Conservation (phyloP, 2,113 vertebrate species). For the Rhipidura dahli region DNA sequence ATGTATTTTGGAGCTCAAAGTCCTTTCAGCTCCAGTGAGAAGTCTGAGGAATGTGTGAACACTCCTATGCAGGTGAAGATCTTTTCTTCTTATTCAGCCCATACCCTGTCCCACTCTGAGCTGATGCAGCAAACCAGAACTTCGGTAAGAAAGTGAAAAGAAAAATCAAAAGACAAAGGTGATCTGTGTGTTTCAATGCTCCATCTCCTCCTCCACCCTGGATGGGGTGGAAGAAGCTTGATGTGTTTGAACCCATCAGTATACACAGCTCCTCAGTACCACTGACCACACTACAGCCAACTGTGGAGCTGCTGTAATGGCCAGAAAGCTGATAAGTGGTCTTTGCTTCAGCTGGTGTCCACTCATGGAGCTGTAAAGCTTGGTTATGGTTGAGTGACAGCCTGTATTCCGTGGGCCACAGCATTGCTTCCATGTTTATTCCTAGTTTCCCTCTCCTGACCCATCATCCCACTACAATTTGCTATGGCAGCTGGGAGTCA, state of each 20-base stretch:
- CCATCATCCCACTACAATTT: not conserved
- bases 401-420: not conserved
- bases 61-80: not conserved
- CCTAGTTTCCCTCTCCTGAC: not conserved
- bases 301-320: not conserved
- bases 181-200: fast-evolving
- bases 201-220: not conserved
- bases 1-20: not conserved
- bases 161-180: not conserved
- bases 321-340: not conserved
- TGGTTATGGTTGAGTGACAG: not conserved
- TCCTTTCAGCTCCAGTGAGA: not conserved
- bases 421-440: not conserved
- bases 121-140: not conserved
- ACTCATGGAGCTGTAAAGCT: not conserved
- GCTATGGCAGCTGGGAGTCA: not conserved
- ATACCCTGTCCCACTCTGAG: not conserved
- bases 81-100: not conserved
- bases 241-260: not conserved
- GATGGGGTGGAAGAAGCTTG: not conserved
- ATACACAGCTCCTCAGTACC: not conserved
- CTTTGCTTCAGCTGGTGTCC: not conserved
- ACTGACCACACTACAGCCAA: not conserved
- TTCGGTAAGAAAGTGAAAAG: not conserved
- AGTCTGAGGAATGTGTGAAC: not conserved